Evolutionary conservation across 2,113 vertebrate genomes (phyloP), one percentile per base, ranked within the genome.

Genomic region (Hyperopisus bebe): DNA sequence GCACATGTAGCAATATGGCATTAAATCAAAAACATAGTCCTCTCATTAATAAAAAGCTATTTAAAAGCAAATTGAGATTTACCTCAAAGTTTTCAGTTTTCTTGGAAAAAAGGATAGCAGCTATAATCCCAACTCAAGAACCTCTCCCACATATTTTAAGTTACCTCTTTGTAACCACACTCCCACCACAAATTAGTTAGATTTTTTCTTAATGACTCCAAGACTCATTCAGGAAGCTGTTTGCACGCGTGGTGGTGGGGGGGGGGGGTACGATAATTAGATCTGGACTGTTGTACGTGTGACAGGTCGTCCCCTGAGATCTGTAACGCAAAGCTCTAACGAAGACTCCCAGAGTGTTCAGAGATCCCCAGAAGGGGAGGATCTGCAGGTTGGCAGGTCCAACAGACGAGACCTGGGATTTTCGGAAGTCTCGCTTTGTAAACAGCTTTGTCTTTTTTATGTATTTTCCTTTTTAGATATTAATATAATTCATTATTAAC

Each of bases 51-150:
- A 17, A 80, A 80, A 80, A 80, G 27, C 10, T 13, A 42, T 39
- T 80, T 39, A 35, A 80, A 80, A 80, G 31, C 35, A 19, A 80
- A 80, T 19, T 19, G 35, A 80, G 31, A 80, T 42, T 80, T 42
- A 80, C 35, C 35, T 19, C 13, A 19, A 80, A 80, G 27, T 70
- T 13, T 1, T 70, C 62, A 31, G n/a, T 31, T 70, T 70, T 31
- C 58, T 62, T 62, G 21, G 6, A 62, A 62, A 27, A 27, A 21
- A 55, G 1, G 24, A 77, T 62, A 31, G 70, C 89, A 89, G 89
- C 53, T 91, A 90, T 90, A 91, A 86, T 89, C 85, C 90, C 66
- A 92, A 89, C 92, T 92, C 90, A 74, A 89, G 89, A 85, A 89
- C 48, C 88, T 89, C 88, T 53, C 58, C 90, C 89, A 90, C 39